Evolutionary conservation across 2,113 vertebrate species (phyloP).

Genomic region (Colinus virginianus): DNA sequence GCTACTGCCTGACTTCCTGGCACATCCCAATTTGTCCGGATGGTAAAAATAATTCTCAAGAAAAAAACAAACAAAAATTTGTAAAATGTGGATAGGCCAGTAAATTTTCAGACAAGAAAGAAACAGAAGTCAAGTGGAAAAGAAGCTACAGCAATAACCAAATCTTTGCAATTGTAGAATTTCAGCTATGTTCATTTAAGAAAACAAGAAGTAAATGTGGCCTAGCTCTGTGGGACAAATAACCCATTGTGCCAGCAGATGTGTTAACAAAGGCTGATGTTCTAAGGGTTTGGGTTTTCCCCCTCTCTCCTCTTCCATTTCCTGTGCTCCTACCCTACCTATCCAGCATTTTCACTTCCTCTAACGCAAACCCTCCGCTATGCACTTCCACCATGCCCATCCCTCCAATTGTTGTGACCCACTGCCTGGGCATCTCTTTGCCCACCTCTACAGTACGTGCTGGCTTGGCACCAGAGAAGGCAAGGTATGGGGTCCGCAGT

Average conservation of each 20-base stretch:
- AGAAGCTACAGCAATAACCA: neutral
- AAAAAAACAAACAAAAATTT: conserved; percentile 27
- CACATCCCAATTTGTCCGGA: neutral
- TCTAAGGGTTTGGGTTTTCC: neutral
- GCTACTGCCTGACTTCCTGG: neutral
- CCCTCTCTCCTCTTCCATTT: neutral
- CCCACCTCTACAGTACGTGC: accelerated
- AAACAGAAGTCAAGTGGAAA: neutral
- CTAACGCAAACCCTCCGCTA: neutral
- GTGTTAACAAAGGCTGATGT: accelerated
- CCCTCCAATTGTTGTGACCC: neutral
- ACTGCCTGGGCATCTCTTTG: neutral
- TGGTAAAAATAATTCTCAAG: conserved; percentile 28
- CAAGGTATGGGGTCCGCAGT: accelerated
- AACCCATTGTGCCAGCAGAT: accelerated
- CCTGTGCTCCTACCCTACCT: neutral
- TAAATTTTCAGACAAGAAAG: neutral
- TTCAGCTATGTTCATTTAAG: neutral
- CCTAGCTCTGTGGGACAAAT: neutral
- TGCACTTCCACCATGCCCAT: accelerated
- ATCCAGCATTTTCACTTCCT: accelerated
- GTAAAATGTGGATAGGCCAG: neutral
- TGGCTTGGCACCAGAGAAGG: accelerated
- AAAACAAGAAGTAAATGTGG: neutral
- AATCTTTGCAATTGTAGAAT: neutral